These are phyloP conservation scores for Drosophila punjabiensis DNA, from an alignment of 1,140 invertebrate genomes.

Conservation along the genomic window DNA sequence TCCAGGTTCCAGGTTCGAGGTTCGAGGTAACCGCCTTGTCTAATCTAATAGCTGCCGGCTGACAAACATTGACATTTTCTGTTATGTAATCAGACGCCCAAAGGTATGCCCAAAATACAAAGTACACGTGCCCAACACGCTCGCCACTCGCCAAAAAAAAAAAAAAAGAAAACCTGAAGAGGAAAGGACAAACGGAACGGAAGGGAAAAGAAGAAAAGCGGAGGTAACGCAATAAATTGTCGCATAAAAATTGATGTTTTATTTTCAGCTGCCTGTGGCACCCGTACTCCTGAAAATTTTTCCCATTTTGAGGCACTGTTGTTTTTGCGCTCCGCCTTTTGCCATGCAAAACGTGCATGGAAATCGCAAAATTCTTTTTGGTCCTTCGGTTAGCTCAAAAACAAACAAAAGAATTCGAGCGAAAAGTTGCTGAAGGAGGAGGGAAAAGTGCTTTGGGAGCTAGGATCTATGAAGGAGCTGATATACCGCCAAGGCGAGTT, in stretches of 20 bases:
- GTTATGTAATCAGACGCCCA: slow-evolving; percentile 79
- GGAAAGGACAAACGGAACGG: slow-evolving; percentile 4
- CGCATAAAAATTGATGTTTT: slow-evolving; percentile 83
- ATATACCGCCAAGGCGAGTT: not conserved
- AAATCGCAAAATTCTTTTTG: slow-evolving; percentile 66
- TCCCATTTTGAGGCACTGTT: slow-evolving; percentile 25
- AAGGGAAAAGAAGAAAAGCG: slow-evolving; percentile 1
- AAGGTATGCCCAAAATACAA: slow-evolving; percentile 63
- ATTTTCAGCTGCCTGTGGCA: slow-evolving; percentile 59
- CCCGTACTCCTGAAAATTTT: not conserved
- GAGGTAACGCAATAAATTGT: slow-evolving; percentile 73
- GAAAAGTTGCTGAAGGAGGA: slow-evolving; percentile 3
- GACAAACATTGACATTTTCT: slow-evolving; percentile 82
- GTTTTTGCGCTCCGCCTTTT: slow-evolving; percentile 41
- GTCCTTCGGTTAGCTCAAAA: slow-evolving; percentile 54
- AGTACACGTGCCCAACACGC: slow-evolving; percentile 57
- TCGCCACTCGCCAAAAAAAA: slow-evolving; percentile 28
- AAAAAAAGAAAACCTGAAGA: not conserved
- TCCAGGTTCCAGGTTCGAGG: slow-evolving; percentile 6
- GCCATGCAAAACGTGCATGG: slow-evolving; percentile 72
- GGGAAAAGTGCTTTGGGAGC: not conserved
- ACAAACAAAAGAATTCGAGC: slow-evolving; percentile 42
- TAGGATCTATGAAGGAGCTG: not conserved
- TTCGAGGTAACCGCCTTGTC: slow-evolving; percentile 54
- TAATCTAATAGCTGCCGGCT: slow-evolving; percentile 80